Evolutionary conservation across 2,888 invertebrate species (phyloP), one percentile per base, ranked within the genome.

Genomic region (Allolobophora icterica): DNA sequence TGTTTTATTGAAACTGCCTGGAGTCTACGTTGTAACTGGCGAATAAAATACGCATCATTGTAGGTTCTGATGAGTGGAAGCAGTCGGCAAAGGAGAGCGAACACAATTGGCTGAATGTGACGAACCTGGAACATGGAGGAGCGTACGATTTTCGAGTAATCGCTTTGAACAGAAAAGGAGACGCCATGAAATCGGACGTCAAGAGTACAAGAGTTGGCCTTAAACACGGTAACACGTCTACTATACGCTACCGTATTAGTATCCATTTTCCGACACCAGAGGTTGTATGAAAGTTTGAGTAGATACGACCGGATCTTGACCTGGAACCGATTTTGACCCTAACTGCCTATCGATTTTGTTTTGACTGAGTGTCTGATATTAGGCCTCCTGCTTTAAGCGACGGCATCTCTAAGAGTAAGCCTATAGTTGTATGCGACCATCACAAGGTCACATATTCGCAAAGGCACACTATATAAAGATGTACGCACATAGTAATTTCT

Each of bases 111-210:
- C 91, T 93, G 91, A 96, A 97, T 92, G 96, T 99, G 84, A 96
- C 97, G 15, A 98, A 97, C 0, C 96, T 99, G 92, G 96, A 97
- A 93, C 97, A 97, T 0, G 98, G 97, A 19, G 97, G 97, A 93
- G 96, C 97, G 89, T 99, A 99, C 95, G 97, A 98, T 94, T 97
- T 99, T 94, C 96, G 97, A 92, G 97, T 98, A 2, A 98, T 98
- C 0, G 97, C 99, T 21, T 97, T 98, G 89, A 98, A 99, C 95
- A 98, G 97, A 0, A 95, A 96, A 24, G 92, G 92, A 42, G 91
- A 93, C 19, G 89, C 90, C 45, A 92, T 92, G 58, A 91, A 90
- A 58, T 92, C 92, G 21, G 90, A 45, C n/a, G 21, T 71, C 52
- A 35, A n/a, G 58, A 24, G 24, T 40, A 52, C 89, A 30, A 89